These are phyloP conservation scores for Ridgeia piscesae DNA, from an alignment of 1,140 invertebrate genomes.

Conservation along the genomic window DNA sequence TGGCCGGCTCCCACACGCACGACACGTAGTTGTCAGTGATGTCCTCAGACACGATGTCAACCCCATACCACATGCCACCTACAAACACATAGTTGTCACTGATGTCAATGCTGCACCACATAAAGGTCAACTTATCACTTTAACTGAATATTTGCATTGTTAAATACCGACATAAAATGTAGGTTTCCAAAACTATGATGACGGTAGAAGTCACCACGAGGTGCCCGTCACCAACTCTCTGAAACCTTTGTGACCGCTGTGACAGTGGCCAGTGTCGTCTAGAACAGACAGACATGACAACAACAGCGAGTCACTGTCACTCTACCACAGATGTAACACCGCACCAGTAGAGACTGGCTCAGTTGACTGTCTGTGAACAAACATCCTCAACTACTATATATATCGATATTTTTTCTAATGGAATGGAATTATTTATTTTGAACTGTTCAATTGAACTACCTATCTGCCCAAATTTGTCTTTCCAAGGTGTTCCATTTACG, in stretches of 20 bases:
- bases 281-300: not conserved
- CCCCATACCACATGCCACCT: slow-evolving; percentile 87
- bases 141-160: too few species aligned
- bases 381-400: not conserved
- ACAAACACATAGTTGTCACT: slow-evolving; percentile 67
- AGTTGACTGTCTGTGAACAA: not conserved
- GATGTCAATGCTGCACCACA: slow-evolving; percentile 96
- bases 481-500: too few species aligned
- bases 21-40: slow-evolving; percentile 90
- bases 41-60: slow-evolving; percentile 91
- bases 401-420: too few species aligned
- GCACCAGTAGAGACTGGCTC: not conserved
- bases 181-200: slow-evolving; percentile 1
- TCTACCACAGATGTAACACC: slow-evolving; percentile 4
- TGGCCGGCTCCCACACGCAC: slow-evolving; percentile 96
- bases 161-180: not conserved
- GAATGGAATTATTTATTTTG: too few species aligned
- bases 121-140: too few species aligned
- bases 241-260: not conserved
- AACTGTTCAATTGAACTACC: too few species aligned
- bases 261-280: not conserved
- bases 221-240: not conserved
- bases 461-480: too few species aligned
- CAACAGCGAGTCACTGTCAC: not conserved
- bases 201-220: not conserved